Percentiles rank a stretch among this genome's conserved stretches.
Conservation (phyloP, 2,113 vertebrate genomes). For the Alligator mississippiensis region DNA sequence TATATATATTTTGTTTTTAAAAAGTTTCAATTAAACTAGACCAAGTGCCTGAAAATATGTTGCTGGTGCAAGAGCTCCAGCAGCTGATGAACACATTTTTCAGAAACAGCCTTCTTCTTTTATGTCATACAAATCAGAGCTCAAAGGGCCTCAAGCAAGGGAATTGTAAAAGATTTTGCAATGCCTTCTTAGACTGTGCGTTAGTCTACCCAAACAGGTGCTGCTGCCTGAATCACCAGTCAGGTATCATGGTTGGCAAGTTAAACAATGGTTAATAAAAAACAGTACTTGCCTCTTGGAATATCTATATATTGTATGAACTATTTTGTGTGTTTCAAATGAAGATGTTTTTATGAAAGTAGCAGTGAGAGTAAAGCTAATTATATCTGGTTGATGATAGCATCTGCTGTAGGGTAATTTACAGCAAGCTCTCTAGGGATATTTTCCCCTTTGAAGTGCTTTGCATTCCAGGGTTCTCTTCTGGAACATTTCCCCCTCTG, state of each 20-base stretch:
- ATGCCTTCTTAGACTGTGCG: background rate
- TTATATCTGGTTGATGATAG: constrained; percentile 61
- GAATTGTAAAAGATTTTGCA: background rate
- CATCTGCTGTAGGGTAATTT: constrained; percentile 59
- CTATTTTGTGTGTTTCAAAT: constrained; percentile 10
- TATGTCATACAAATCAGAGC: background rate
- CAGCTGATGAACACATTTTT: background rate
- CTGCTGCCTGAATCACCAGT: background rate
- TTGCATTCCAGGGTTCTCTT: constrained; percentile 56
- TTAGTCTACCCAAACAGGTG: background rate
- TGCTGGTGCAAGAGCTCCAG: background rate
- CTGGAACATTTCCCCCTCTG: constrained; percentile 61
- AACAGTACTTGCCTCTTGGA: background rate
- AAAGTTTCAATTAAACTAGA: background rate
- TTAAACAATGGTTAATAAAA: background rate
- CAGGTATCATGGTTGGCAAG: background rate
- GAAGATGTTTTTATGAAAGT: constrained; percentile 17
- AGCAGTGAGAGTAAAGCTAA: constrained; percentile 52
- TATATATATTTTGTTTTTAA: background rate
- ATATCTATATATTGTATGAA: background rate
- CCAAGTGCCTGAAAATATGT: background rate
- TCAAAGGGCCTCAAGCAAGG: background rate
- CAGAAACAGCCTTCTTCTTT: background rate
- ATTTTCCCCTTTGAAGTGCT: constrained; percentile 60
- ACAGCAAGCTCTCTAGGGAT: constrained; percentile 46